phyloP scores from a whole-genome alignment of 2,888 invertebrate genomes.

The Aphidoletes aphidimyza region DNA sequence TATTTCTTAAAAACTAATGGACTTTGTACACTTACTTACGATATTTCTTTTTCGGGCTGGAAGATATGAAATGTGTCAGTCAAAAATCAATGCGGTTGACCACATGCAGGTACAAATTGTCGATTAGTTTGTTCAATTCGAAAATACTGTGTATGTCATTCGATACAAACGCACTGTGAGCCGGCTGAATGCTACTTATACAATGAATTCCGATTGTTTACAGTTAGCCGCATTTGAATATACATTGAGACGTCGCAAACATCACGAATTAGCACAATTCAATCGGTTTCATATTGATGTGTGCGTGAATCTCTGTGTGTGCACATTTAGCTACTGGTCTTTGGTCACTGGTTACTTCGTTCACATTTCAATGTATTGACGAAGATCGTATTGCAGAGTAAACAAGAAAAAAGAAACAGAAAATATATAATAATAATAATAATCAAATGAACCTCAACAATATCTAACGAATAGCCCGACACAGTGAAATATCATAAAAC shows the following conservation, averaged over 20 bases:
- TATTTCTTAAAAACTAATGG: too few relatives aligned
- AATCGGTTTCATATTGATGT: not conserved
- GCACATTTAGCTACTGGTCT: not conserved
- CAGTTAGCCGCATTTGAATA: slow-evolving; percentile 39
- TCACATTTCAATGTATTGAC: not conserved
- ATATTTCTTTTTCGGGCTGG: too few relatives aligned
- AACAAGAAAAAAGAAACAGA: not conserved
- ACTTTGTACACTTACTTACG: too few relatives aligned
- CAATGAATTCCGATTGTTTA: slow-evolving; percentile 21
- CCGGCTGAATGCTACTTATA: slow-evolving; percentile 12
- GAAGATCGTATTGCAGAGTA: slow-evolving; percentile 1
- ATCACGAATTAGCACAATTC: not conserved
- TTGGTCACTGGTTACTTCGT: not conserved
- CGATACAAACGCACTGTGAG: not conserved
- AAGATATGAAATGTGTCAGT: not conserved
- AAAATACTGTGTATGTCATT: not conserved
- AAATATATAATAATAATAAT: too few relatives aligned
- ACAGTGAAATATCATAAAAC: not conserved
- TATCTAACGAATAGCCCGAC: not conserved
- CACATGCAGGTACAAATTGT: not conserved
- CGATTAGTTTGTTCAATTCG: not conserved
- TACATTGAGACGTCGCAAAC: not conserved
- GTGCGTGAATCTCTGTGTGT: not conserved
- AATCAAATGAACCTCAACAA: not conserved
- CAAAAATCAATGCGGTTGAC: not conserved